phyloP scores from a whole-genome alignment of 2,113 vertebrate species.

The Psettodes erumei region DNA sequence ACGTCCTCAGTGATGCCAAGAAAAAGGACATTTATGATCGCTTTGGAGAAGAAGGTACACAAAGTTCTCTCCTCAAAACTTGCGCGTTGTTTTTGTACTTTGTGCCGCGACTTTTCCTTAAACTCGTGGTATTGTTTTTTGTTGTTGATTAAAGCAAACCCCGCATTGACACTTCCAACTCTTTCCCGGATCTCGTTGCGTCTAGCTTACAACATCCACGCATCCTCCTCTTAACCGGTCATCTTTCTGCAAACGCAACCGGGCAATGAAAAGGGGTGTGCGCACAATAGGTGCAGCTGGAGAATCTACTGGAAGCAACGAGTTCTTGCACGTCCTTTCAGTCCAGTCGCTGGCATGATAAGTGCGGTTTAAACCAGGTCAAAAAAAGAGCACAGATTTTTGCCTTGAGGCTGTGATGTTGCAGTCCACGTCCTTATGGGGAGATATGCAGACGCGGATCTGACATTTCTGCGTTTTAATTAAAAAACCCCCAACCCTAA shows the following conservation, averaged over 20 bases:
- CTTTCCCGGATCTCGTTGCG: neutral
- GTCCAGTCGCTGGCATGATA: slow-evolving; percentile 2
- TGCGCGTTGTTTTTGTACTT: neutral
- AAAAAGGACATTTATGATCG: slow-evolving; percentile 93
- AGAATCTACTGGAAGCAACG: slow-evolving; percentile 65
- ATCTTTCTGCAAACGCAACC: slow-evolving; percentile 10
- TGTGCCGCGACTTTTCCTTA: neutral
- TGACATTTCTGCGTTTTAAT: no score
- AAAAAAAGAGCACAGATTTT: neutral
- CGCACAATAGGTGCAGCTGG: slow-evolving; percentile 21
- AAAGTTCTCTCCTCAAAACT: neutral
- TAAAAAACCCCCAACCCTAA: no score
- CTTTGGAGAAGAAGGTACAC: slow-evolving; percentile 91
- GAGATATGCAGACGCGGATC: neutral
- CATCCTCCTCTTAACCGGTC: no score
- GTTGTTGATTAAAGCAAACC: neutral
- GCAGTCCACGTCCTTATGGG: neutral
- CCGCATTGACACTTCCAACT: neutral
- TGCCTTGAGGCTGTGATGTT: neutral
- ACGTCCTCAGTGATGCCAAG: slow-evolving; percentile 93
- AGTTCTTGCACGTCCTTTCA: slow-evolving; percentile 18
- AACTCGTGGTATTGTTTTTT: neutral
- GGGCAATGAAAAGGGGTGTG: slow-evolving; percentile 21
- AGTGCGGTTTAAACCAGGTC: neutral
- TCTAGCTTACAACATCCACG: no score